These are phyloP conservation scores for Fundulus diaphanus DNA, from an alignment of 2,797 vertebrate species.

Conservation along the genomic window DNA sequence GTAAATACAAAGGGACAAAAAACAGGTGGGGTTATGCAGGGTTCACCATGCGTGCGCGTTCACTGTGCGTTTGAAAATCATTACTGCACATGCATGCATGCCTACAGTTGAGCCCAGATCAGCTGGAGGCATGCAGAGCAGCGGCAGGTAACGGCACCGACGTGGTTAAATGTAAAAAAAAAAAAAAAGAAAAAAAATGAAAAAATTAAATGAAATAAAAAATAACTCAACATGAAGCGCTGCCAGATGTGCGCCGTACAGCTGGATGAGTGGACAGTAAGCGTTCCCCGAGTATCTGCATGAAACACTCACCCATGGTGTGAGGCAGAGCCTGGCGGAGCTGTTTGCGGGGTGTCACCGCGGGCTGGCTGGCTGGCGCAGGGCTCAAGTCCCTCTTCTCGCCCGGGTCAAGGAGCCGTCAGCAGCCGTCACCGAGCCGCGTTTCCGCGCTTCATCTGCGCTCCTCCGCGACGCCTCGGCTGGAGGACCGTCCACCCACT, in stretches of 20 bases:
- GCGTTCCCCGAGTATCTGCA: slow-evolving; percentile 35
- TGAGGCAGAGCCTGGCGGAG: slow-evolving; percentile 33
- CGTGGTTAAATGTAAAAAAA: slow-evolving; percentile 65
- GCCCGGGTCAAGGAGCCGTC: slow-evolving; percentile 83
- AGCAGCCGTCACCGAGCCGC: slow-evolving; percentile 82
- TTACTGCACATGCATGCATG: slow-evolving; percentile 47
- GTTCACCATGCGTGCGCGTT: slow-evolving; percentile 50
- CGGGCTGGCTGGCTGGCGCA: slow-evolving; percentile 48
- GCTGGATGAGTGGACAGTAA: slow-evolving; percentile 68
- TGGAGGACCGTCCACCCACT: slow-evolving; percentile 63
- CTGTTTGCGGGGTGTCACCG: slow-evolving; percentile 64
- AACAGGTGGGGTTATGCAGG: slow-evolving; percentile 51
- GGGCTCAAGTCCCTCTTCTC: slow-evolving; percentile 61
- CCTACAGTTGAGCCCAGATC: slow-evolving; percentile 63
- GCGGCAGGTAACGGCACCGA: slow-evolving; percentile 59
- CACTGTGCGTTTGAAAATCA: slow-evolving; percentile 33
- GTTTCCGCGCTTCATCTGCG: slow-evolving; percentile 75
- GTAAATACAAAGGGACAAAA: slow-evolving; percentile 23
- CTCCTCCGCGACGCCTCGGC: slow-evolving; percentile 46
- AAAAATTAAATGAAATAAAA: slow-evolving; percentile 39
- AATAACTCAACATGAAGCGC: slow-evolving; percentile 61
- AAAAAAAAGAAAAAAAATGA: neutral
- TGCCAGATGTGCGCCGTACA: slow-evolving; percentile 74
- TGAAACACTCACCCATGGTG: neutral
- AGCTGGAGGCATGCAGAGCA: slow-evolving; percentile 51